Base-by-base conservation (phyloP, 1,140 invertebrate genomes). In the Drosophila lowei region DNA sequence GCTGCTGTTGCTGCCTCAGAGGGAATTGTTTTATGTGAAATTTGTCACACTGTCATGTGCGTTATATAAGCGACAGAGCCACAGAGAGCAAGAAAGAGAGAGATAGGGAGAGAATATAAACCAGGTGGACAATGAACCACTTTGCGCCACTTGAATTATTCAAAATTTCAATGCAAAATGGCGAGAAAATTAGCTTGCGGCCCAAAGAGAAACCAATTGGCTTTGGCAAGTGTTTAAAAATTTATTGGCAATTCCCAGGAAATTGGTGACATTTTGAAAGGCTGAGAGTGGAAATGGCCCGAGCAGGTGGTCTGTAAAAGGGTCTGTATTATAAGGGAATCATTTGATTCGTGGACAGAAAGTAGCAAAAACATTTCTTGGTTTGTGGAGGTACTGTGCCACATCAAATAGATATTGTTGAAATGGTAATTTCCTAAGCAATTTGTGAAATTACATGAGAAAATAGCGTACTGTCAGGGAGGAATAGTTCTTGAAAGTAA, bases 1-100 rank as follows among this genome's bases (percentile, higher is more conserved):
- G 41, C 23, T 52, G 54, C 28, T 52, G 34, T 11, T 59, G 55
- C 44, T 58, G 64, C 44, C 57, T 59, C 30, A 46, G 44, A 47
- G 61, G 56, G 63, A 85, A 86, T 85, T 85, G 81, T 86, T 85
- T 86, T 88, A 80, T 86, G 78, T 86, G 83, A 88, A 88, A 88
- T 86, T 88, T 86, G 81, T 86, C 83, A 86, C 81, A 86, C 77
- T 86, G 81, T 86, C 81, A 81, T 86, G 83, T 88, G 81, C 61
- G 74, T 74, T 86, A 72, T 49, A 72, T 60, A 68, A 25, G 34
- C 41, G 55, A 42, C 11, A 28, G 47, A 61, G 38, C 62, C 62
- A 43, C 28, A 50, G 42, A 28, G 11, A 30, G 1, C 21, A 18
- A 4, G 43, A 6, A 16, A 7, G 21, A n/a, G n/a, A 9, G 15